Evolutionary conservation across 2,113 vertebrate species (phyloP).

Genomic region (Calyptommatus sinebrachiatus): DNA sequence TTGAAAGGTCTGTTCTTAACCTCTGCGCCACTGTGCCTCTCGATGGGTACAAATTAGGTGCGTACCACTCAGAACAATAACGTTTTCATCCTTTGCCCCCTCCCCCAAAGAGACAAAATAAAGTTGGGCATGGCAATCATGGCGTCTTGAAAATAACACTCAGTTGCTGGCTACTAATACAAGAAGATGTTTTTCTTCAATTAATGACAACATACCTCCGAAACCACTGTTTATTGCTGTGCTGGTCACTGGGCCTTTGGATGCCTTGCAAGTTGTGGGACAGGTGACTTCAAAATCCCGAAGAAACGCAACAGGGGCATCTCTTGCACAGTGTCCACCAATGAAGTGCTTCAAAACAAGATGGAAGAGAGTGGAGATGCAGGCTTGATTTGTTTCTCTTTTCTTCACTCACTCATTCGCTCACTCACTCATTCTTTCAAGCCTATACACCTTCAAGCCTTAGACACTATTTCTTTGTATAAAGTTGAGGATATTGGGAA

Average conservation of each 20-base stretch:
- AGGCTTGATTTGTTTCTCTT: neutral
- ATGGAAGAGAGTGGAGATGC: neutral
- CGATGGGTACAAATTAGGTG: too few relatives aligned
- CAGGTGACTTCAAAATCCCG: conserved; percentile 76
- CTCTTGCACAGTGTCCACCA: conserved; percentile 76
- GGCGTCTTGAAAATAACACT: too few relatives aligned
- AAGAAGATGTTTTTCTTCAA: neutral
- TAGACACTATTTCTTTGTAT: too few relatives aligned
- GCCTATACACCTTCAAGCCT: too few relatives aligned
- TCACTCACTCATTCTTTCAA: too few relatives aligned
- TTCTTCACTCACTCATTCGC: too few relatives aligned
- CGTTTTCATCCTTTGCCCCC: too few relatives aligned
- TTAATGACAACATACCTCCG: conserved; percentile 57
- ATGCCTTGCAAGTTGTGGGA: conserved; percentile 53
- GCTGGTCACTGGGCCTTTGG: rapidly evolving
- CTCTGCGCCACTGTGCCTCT: too few relatives aligned
- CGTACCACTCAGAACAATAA: too few relatives aligned
- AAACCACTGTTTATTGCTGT: conserved; percentile 47
- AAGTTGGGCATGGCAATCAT: neutral
- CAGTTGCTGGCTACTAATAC: too few relatives aligned
- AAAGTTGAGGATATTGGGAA: too few relatives aligned
- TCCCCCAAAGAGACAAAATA: neutral
- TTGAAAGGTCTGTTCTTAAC: too few relatives aligned
- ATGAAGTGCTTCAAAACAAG: conserved; percentile 69
- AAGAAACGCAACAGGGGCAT: conserved; percentile 83